These are phyloP conservation scores for Mareca strepera DNA, from an alignment of 2,797 vertebrate species.

Conservation along the genomic window DNA sequence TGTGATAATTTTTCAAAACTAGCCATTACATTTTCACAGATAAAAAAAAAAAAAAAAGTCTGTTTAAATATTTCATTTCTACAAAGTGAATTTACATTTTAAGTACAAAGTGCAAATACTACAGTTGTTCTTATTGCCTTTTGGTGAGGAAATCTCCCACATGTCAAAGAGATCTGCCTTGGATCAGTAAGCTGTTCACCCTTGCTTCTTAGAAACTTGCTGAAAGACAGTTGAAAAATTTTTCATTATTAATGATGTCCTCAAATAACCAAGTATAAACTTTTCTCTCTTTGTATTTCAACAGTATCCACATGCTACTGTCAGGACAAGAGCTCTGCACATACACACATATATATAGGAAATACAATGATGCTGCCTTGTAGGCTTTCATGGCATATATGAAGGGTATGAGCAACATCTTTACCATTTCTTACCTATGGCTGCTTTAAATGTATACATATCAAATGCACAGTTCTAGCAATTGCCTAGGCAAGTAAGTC, in stretches of 20 bases:
- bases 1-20: constrained; percentile 88
- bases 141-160: constrained; percentile 84
- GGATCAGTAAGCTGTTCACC: constrained; percentile 74
- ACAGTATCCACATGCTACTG: not conserved
- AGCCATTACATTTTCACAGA: constrained; percentile 92
- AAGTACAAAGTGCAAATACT: constrained; percentile 99
- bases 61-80: constrained; percentile 95
- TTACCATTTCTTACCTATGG: not conserved
- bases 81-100: constrained; percentile 99
- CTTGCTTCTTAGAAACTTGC: constrained; percentile 92
- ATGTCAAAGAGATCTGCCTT: constrained; percentile 65
- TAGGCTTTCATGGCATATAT: not conserved
- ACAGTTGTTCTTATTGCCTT: constrained; percentile 84
- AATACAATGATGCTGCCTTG: not conserved
- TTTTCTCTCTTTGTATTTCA: not conserved
- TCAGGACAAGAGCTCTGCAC: not conserved
- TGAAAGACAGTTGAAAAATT: constrained; percentile 67
- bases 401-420: not conserved
- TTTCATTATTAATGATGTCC: not conserved
- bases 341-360: not conserved
- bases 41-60: constrained; percentile 87
- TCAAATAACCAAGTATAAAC: not conserved
- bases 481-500: not conserved
- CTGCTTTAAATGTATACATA: not conserved
- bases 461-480: not conserved